Conservation (phyloP, 2,113 vertebrate genomes). For the Leuciscus idus region DNA sequence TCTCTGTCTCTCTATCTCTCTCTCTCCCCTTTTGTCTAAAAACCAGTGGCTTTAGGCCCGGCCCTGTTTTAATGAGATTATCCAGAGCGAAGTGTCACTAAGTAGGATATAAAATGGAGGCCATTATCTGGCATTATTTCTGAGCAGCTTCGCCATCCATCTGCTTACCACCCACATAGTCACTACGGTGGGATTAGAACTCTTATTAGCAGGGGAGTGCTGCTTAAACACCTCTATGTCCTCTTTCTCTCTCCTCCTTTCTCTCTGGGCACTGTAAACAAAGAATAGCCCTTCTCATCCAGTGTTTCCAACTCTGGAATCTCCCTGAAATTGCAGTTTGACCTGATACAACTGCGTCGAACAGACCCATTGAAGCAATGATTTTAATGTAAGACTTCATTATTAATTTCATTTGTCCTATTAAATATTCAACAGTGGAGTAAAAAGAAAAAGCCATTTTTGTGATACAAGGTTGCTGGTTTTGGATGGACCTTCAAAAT, state of each 20-base stretch:
- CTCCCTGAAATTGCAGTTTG: not conserved
- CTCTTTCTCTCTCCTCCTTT: constrained; percentile 19
- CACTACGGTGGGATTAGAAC: constrained; percentile 78
- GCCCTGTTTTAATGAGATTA: constrained; percentile 83
- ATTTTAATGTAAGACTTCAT: not conserved
- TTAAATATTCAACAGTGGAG: not conserved
- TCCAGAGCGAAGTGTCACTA: constrained; percentile 82
- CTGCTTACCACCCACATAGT: constrained; percentile 80
- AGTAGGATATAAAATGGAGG: constrained; percentile 86
- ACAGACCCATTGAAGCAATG: constrained; percentile 16
- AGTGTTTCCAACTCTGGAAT: constrained; percentile 5
- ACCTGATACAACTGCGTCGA: not conserved
- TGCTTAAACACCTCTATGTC: constrained; percentile 80
- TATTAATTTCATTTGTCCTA: not conserved
- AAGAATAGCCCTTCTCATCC: not conserved
- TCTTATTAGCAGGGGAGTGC: constrained; percentile 77
- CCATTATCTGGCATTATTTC: constrained; percentile 84
- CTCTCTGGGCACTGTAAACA: constrained; percentile 39
- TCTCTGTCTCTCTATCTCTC: constrained; percentile 40
- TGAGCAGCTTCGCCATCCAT: constrained; percentile 75
- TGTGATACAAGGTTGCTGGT: not conserved
- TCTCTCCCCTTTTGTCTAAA: constrained; percentile 52
- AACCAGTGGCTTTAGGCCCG: constrained; percentile 56
- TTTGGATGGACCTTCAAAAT: not conserved
- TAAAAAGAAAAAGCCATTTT: not conserved